Evolutionary conservation across 2,888 invertebrate genomes (phyloP).

Genomic region (Listrodromus nycthemerus): DNA sequence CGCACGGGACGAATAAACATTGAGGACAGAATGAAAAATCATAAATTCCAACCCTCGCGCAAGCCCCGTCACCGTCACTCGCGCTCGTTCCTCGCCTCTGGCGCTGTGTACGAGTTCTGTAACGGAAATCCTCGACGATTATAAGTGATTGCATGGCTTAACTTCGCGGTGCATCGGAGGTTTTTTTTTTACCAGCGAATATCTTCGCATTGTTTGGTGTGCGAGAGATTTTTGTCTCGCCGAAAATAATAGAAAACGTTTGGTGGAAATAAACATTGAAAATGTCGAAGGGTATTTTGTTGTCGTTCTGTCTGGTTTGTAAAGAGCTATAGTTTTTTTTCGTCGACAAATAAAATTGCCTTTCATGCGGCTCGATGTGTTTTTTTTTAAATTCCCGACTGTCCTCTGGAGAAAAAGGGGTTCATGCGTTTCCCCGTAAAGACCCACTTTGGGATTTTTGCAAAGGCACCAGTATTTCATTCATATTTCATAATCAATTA

Average conservation of each 20-base stretch:
- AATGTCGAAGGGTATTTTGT: too few species aligned
- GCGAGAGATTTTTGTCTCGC: neutral
- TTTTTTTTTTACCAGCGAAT: neutral
- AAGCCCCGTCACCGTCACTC: neutral
- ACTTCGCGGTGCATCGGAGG: neutral
- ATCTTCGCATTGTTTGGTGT: neutral
- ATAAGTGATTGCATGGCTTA: constrained; percentile 28
- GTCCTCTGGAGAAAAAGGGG: neutral
- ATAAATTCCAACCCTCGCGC: constrained; percentile 51
- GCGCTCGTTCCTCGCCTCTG: constrained; percentile 7
- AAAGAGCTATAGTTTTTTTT: too few species aligned
- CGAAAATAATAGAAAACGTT: too few species aligned
- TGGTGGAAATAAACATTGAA: too few species aligned
- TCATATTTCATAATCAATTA: too few species aligned
- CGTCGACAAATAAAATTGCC: neutral
- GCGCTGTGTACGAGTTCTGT: constrained; percentile 26
- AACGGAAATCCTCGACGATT: constrained; percentile 22
- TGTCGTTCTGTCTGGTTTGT: too few species aligned
- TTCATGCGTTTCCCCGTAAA: neutral
- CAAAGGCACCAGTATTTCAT: too few species aligned
- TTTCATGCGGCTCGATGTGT: neutral
- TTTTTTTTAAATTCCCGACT: neutral
- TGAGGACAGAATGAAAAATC: constrained; percentile 65
- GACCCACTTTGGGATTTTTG: too few species aligned
- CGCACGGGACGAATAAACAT: constrained; percentile 61